Evolutionary conservation across 2,797 vertebrate species (phyloP).

Genomic region (Micrastur ruficollis): DNA sequence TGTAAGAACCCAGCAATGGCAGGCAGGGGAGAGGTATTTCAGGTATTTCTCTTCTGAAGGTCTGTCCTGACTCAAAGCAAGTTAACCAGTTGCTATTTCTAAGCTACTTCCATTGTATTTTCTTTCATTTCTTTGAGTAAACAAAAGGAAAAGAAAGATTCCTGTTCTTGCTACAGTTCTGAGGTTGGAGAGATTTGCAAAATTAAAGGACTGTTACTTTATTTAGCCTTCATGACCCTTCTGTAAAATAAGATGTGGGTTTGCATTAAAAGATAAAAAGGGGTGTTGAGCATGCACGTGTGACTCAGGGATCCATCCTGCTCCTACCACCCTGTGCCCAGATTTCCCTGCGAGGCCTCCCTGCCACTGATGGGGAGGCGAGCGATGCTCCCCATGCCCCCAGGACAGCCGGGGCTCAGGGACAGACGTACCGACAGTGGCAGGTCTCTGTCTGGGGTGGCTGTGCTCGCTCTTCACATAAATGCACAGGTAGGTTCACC

Average conservation of each 20-base stretch:
- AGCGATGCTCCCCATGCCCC: background rate
- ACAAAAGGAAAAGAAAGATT: background rate
- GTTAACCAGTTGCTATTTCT: background rate
- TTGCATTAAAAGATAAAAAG: background rate
- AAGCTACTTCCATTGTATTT: background rate
- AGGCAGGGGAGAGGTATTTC: background rate
- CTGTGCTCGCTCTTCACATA: background rate
- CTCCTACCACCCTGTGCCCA: background rate
- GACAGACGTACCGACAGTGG: rapidly evolving
- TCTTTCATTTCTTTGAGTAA: background rate
- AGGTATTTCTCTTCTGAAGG: conserved; percentile 4
- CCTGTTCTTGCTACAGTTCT: background rate
- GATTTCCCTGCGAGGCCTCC: background rate
- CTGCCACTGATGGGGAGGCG: rapidly evolving
- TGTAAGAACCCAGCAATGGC: background rate
- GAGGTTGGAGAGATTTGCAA: background rate
- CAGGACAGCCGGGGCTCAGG: background rate
- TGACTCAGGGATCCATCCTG: rapidly evolving
- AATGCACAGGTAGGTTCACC: background rate
- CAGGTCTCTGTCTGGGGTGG: background rate
- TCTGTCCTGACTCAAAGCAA: background rate
- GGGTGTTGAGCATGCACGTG: rapidly evolving
- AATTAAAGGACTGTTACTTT: background rate
- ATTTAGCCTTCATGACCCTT: background rate
- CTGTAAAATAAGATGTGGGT: background rate